Evolutionary conservation across 1,140 invertebrate genomes (phyloP).

Genomic region (Saccostrea cuccullata): DNA sequence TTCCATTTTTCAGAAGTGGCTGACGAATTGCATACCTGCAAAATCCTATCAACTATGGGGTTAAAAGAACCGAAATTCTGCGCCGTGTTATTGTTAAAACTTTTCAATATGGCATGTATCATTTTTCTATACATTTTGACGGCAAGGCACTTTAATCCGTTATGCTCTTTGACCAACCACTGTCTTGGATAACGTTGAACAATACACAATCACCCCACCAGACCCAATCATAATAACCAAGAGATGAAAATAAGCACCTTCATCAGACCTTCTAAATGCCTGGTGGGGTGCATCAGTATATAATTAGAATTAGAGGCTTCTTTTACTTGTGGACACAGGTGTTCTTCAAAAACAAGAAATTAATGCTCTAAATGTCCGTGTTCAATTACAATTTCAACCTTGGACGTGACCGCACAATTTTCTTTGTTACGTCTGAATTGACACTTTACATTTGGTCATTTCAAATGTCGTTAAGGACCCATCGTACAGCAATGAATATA

Average conservation of each 20-base stretch:
- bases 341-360: constrained; percentile 32
- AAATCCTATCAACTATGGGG: neutral
- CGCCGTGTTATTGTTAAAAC: constrained; percentile 4
- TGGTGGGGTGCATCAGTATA: neutral
- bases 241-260: neutral
- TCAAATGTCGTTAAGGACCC: neutral
- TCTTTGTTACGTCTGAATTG: constrained; percentile 4
- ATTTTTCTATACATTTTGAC: constrained; percentile 17
- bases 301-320: neutral
- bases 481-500: neutral
- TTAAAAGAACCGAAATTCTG: neutral
- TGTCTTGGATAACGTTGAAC: constrained; percentile 19
- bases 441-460: constrained; percentile 14
- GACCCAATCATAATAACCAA: neutral
- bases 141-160: neutral
- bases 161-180: neutral
- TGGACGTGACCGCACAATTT: neutral
- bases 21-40: neutral
- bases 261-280: neutral
- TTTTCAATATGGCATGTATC: constrained; percentile 33
- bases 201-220: constrained; percentile 13
- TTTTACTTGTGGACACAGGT: constrained; percentile 26
- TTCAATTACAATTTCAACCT: constrained; percentile 17
- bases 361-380: constrained; percentile 29
- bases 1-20: constrained; percentile 1